Percentiles rank a stretch among this genome's conserved stretches.
phyloP scores from a whole-genome alignment of 2,888 invertebrate species.

The Eilema sororculum region DNA sequence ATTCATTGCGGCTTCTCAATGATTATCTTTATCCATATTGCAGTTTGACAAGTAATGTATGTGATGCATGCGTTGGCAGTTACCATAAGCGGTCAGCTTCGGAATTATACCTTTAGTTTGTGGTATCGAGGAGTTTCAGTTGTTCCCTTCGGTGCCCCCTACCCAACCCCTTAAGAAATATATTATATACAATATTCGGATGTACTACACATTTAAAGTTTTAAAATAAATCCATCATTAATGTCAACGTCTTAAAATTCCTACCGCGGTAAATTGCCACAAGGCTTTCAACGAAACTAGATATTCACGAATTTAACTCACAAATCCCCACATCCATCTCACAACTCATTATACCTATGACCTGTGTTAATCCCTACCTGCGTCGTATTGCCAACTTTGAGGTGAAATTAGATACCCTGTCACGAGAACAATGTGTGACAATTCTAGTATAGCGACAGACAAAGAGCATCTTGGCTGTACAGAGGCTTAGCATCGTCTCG shows the following conservation, averaged over 20 bases:
- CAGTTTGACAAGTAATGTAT: too few relatives aligned
- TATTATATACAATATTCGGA: too few relatives aligned
- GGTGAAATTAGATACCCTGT: neutral
- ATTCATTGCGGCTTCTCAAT: too few relatives aligned
- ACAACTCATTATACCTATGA: neutral
- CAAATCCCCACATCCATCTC: neutral
- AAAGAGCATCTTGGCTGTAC: conserved; percentile 1
- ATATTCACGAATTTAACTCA: neutral
- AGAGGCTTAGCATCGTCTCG: neutral
- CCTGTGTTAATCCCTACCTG: neutral
- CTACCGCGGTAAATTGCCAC: neutral
- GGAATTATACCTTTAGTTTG: too few relatives aligned
- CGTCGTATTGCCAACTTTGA: neutral
- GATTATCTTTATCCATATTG: too few relatives aligned
- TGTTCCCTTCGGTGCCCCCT: too few relatives aligned
- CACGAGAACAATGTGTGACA: neutral
- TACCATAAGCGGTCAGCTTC: too few relatives aligned
- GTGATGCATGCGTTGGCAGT: too few relatives aligned
- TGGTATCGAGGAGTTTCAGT: too few relatives aligned
- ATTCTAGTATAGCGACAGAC: conserved; percentile 3
- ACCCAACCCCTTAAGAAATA: too few relatives aligned
- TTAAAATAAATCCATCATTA: too few relatives aligned
- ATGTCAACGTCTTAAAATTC: neutral
- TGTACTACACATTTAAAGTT: too few relatives aligned
- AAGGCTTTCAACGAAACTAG: neutral